A percentile compares a stretch with the other conserved stretches of the same genome.
These are phyloP conservation scores for Erebia epiphron DNA, from an alignment of 2,888 invertebrate genomes.

Conservation along the genomic window DNA sequence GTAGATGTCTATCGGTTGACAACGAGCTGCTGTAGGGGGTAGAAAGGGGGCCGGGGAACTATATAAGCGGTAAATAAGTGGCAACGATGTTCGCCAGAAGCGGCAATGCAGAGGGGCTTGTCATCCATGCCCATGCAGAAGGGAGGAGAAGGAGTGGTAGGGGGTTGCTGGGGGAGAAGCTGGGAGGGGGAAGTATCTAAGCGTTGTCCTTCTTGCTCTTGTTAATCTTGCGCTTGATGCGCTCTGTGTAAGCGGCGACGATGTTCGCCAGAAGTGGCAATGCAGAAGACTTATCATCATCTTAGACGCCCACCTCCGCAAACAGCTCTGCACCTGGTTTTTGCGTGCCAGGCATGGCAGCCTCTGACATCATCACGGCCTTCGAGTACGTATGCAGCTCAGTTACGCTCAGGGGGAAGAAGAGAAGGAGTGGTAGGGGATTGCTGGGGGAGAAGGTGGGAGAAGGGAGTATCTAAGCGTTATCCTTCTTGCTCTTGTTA, in stretches of 20 bases:
- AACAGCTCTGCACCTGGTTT: slow-evolving; percentile 61
- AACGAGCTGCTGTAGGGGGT: no score
- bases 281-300: slow-evolving; percentile 76
- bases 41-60: no score
- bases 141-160: no score
- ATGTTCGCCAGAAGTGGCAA: slow-evolving; percentile 80
- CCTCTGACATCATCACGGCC: slow-evolving; percentile 79
- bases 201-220: slow-evolving; percentile 55
- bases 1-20: no score
- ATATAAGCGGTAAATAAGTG: no score
- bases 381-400: slow-evolving; percentile 83
- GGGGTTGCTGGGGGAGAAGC: background rate
- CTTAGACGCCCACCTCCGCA: slow-evolving; percentile 75
- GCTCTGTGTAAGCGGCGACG: slow-evolving; percentile 79
- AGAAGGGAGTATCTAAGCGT: background rate
- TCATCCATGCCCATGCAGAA: no score
- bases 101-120: no score
- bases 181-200: background rate
- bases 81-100: no score
- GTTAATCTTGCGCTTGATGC: slow-evolving; percentile 70
- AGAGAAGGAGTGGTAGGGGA: no score
- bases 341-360: slow-evolving; percentile 59
- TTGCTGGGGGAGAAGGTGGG: background rate
- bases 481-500: slow-evolving; percentile 57
- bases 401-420: no score